Evolutionary conservation across 2,888 invertebrate species (phyloP).

Genomic region (Ctenicera cuprea): DNA sequence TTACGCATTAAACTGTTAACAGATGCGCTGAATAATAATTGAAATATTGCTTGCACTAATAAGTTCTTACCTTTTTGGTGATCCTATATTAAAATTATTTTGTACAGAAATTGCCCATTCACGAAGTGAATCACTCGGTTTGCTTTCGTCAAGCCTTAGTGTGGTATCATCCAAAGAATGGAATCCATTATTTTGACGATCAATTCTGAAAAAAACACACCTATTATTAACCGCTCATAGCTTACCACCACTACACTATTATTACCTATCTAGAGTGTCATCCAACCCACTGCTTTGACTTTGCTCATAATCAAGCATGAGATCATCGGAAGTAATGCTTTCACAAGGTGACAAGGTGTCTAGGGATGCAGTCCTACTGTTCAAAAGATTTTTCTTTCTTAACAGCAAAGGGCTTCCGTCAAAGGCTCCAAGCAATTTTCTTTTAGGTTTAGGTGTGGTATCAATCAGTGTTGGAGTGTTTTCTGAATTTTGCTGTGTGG

Average conservation of each 20-base stretch:
- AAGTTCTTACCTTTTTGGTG: conserved; percentile 58
- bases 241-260: not conserved
- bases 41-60: no score
- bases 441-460: conserved; percentile 67
- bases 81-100: conserved; percentile 62
- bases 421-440: conserved; percentile 68
- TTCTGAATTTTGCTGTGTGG: conserved; percentile 64
- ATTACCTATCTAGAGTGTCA: conserved; percentile 73
- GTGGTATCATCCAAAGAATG: conserved; percentile 75
- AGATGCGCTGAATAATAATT: no score
- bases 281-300: conserved; percentile 72
- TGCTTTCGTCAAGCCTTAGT: conserved; percentile 72
- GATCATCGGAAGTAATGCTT: conserved; percentile 90
- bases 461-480: conserved; percentile 66
- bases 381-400: conserved; percentile 62
- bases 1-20: no score
- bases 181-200: conserved; percentile 69
- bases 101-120: conserved; percentile 74
- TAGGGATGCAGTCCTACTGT: conserved; percentile 78
- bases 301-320: conserved; percentile 90
- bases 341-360: conserved; percentile 90
- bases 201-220: conserved; percentile 61
- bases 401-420: conserved; percentile 69
- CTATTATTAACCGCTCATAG: not conserved
- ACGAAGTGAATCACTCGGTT: conserved; percentile 68